Base-by-base conservation (phyloP, 2,113 vertebrate genomes). In the Scatophagus argus region DNA sequence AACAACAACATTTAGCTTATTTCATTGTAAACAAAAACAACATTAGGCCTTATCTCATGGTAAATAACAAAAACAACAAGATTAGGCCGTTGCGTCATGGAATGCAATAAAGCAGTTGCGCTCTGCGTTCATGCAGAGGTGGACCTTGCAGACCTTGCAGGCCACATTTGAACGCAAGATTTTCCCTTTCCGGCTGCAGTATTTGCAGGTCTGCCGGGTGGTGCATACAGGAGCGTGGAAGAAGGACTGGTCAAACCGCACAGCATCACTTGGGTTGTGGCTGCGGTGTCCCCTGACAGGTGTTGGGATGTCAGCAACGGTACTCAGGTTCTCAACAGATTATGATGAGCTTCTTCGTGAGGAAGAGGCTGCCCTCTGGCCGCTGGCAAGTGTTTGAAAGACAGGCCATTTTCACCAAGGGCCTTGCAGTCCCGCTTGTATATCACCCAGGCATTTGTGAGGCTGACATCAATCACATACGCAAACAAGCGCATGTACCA, bases 401-500 rank as follows among this genome's bases (percentile, higher is more conserved):
- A 39, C 63, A 4, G 39, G 41, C 41, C 41, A 9, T 38, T n/a
- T 19, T 29, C 63, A 27, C 10, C 43, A 43, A 74, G 32, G 6
- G 47, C 17, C 72, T 61, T 38, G 23, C 58, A 7, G 58, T 74
- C 44, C 10, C 62, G 14, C 21, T 8, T 46, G 32, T 66, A 58
- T 16, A 67, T 5, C 0, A 65, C 17, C 68, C 55, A 69, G 36
- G 64, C 55, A 69, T 77, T 77, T 19, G 54, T 77, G 46, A 52
- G 6, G 6, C 46, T 72, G 68, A 47, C 68, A 38, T 72, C 67
- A 29, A 58, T 64, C 0, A 2, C 9, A 1, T 72, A 71, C 0
- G 46, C 56, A 74, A 64, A 70, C 14, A 84, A 3, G 1, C 11
- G 11, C 77, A 75, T 4, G 32, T 61, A 76, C 54, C 82, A 6